These are phyloP conservation scores for Holothuria leucospilota DNA, from an alignment of 53 echinoderm and acorn worm species.

Conservation along the genomic window DNA sequence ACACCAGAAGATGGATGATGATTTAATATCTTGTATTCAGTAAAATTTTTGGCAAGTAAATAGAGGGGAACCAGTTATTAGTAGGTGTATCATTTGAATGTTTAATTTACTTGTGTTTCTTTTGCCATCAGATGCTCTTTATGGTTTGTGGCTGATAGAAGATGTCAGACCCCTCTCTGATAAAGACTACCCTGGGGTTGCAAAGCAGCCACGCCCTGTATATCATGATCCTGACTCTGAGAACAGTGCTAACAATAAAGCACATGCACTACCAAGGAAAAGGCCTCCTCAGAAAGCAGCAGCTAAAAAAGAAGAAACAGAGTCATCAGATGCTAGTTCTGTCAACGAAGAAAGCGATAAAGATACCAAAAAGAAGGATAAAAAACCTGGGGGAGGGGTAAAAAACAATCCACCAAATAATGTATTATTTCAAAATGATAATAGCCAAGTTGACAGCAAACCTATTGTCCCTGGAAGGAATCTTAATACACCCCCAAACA, in stretches of 20 bases:
- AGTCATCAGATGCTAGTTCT: slow-evolving; percentile 41
- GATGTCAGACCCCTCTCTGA: slow-evolving; percentile 73
- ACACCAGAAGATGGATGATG: too few species aligned
- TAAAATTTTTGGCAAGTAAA: too few species aligned
- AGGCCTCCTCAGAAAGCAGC: slow-evolving; percentile 37
- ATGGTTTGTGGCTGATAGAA: slow-evolving; percentile 88
- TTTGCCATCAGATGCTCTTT: slow-evolving; percentile 71
- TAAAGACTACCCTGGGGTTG: slow-evolving; percentile 65
- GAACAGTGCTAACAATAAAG: not conserved
- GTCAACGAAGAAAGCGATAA: slow-evolving; percentile 1
- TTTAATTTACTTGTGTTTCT: too few species aligned
- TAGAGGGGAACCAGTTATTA: too few species aligned
- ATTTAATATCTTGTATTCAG: too few species aligned
- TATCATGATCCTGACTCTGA: slow-evolving; percentile 29
- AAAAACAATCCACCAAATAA: not conserved
- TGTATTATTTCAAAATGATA: slow-evolving; percentile 13
- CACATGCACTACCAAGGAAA: slow-evolving; percentile 7
- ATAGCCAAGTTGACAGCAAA: slow-evolving; percentile 8
- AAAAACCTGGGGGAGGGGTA: not conserved
- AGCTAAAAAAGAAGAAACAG: slow-evolving; percentile 46
- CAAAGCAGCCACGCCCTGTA: slow-evolving; percentile 33
- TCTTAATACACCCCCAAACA: slow-evolving; percentile 25
- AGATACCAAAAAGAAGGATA: not conserved
- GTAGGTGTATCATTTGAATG: too few species aligned
- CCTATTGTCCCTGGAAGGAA: slow-evolving; percentile 27